These are phyloP conservation scores for Raphicerus campestris DNA, from an alignment of 2,113 vertebrate genomes.

Conservation along the genomic window DNA sequence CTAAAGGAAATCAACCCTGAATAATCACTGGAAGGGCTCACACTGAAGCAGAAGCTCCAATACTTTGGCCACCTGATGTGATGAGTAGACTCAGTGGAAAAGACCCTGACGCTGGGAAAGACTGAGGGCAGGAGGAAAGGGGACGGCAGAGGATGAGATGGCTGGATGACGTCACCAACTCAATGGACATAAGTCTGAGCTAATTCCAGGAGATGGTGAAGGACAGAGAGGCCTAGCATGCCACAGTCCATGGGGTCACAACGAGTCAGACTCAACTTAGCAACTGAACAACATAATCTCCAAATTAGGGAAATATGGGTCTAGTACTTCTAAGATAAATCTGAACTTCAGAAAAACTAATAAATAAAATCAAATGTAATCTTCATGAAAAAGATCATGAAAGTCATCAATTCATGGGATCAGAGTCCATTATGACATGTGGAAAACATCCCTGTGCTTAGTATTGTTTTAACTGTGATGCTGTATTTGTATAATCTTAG, in stretches of 20 bases:
- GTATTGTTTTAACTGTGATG: background rate
- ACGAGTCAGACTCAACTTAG: background rate
- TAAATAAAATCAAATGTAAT: constrained; percentile 14
- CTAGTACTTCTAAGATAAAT: background rate
- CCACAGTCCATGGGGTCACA: background rate
- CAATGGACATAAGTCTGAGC: background rate
- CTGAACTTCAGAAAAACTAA: background rate
- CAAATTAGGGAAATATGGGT: background rate
- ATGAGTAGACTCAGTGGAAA: background rate
- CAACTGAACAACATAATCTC: background rate
- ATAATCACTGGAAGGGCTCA: background rate
- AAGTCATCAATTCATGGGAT: background rate
- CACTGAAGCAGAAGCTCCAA: background rate
- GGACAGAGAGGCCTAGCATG: background rate
- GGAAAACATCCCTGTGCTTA: background rate
- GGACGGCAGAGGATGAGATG: background rate
- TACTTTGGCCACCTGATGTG: background rate
- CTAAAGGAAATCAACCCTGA: background rate
- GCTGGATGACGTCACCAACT: background rate
- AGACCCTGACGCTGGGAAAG: background rate
- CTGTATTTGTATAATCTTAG: background rate
- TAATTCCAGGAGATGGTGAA: background rate
- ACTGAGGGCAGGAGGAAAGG: background rate
- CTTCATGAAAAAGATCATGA: background rate
- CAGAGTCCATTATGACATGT: background rate